A percentile compares a stretch with the other conserved stretches of the same genome.
Evolutionary conservation across 2,797 vertebrate species (phyloP).

Genomic region (Ctenochaetus hawaiiensis): DNA sequence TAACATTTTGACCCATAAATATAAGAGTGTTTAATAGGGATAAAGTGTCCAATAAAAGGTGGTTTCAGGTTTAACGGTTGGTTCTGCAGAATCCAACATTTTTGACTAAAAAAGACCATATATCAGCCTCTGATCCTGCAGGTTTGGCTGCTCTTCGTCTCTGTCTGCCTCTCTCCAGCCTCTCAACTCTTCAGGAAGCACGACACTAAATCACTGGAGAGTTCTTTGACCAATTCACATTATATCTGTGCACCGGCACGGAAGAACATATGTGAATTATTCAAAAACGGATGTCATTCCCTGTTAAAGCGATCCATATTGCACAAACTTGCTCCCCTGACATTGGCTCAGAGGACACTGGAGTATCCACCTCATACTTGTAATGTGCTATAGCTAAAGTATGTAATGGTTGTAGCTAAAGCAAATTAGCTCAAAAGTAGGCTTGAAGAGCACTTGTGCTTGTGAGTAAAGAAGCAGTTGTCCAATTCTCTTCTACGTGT

Average conservation of each 20-base stretch:
- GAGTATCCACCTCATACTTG: not conserved
- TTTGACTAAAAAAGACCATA: not conserved
- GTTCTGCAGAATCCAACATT: not conserved
- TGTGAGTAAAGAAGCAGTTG: conserved; percentile 38
- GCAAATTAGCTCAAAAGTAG: conserved; percentile 8
- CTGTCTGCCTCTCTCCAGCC: not conserved
- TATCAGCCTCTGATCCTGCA: not conserved
- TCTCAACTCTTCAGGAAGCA: not conserved
- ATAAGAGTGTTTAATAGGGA: not conserved
- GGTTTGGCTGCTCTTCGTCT: not conserved
- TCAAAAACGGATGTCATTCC: conserved; percentile 12
- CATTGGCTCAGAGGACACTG: not conserved
- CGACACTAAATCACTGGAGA: not conserved
- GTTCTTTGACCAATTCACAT: conserved; percentile 12
- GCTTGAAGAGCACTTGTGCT: conserved; percentile 16
- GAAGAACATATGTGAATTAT: conserved; percentile 23
- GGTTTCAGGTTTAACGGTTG: not conserved
- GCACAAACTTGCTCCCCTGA: not conserved
- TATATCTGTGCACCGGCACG: conserved; percentile 20
- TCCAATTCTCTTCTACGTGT: conserved; percentile 60
- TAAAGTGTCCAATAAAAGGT: not conserved
- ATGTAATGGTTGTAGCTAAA: not conserved
- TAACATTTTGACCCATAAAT: not conserved
- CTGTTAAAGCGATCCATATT: not conserved
- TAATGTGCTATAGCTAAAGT: not conserved